phyloP scores from a whole-genome alignment of 2,888 invertebrate genomes.

The Brenthis ino region DNA sequence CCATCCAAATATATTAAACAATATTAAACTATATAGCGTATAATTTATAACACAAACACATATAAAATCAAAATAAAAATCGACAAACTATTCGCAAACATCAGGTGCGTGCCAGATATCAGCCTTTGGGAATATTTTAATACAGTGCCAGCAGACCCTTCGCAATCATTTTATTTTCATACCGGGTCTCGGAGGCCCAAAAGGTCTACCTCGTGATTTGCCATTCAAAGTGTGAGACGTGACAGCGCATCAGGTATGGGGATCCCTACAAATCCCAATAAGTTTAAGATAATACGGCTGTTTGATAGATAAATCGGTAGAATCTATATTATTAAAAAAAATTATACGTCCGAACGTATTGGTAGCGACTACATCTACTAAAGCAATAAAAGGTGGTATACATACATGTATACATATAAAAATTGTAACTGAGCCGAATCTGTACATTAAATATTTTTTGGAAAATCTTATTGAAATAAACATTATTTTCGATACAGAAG shows the following conservation, averaged over 20 bases:
- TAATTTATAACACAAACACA: conserved; percentile 43
- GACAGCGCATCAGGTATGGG: conserved; percentile 46
- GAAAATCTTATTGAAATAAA: too few relatives aligned
- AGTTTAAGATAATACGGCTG: conserved; percentile 73
- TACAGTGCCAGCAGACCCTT: conserved; percentile 67
- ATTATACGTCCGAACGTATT: background rate
- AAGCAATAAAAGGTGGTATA: too few relatives aligned
- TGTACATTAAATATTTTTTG: too few relatives aligned
- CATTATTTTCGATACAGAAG: too few relatives aligned
- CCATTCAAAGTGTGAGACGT: conserved; percentile 67
- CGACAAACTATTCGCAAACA: conserved; percentile 63
- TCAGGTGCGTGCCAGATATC: conserved; percentile 63
- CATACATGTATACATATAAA: too few relatives aligned
- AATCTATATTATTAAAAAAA: conserved; percentile 54
- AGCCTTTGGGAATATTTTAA: conserved; percentile 75
- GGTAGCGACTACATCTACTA: background rate
- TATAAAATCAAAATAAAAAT: conserved; percentile 65
- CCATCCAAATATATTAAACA: too few relatives aligned
- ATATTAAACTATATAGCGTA: too few relatives aligned
- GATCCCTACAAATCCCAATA: conserved; percentile 34
- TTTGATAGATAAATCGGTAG: conserved; percentile 55
- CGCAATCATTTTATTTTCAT: conserved; percentile 82
- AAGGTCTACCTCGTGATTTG: conserved; percentile 80
- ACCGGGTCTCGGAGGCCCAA: conserved; percentile 71
- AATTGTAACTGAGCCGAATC: too few relatives aligned